Base-by-base conservation (phyloP, 2,113 vertebrate species). In the Mobula birostris region DNA sequence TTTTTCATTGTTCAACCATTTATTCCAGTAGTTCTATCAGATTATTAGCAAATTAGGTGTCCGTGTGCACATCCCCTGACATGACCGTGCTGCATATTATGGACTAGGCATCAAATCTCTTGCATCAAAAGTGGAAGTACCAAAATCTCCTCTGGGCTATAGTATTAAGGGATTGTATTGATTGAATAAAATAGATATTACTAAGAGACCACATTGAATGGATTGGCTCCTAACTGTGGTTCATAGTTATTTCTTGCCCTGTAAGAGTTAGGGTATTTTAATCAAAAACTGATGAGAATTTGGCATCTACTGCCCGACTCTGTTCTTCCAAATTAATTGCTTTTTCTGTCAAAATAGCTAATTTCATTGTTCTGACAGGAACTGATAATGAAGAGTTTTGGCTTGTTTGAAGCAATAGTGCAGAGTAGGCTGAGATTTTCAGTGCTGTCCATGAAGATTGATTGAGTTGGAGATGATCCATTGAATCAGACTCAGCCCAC, bases 1-100 rank as follows among this genome's bases (percentile, higher is more conserved):
- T 88, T 88, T 88, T 66, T 15, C 85, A 88, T 88, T 88, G 85
- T 88, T 88, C 29, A 63, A 32, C 85, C 85, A 66, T 88, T 88
- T 88, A 88, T 88, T 88, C 5, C 61, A 63, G 56, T 61, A 87
- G 80, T 83, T 83, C 80, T 6, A 19, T 83, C 7, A 61, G 58
- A 2, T 88, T 63, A 88, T 88, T 63, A 88, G 61, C 58, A 88
- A 88, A 63, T 88, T 63, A 88, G 58, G 58, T 88, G 21, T 66
- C 61, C 5, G 8, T 63, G 12, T 66, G 2, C 63, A 63, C 15
- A 58, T 66, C 85, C 58, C 14, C 85, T 66, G 85, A 88, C 58
- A n/a, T 0, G 63, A 61, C 29, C 58, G 29, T 32, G 12, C 5
- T 66, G n/a, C 85, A 88, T n/a, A n/a, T 63, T 15, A 6, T 88